phyloP scores from a whole-genome alignment of 2,113 vertebrate species.

The Platichthys stellatus region DNA sequence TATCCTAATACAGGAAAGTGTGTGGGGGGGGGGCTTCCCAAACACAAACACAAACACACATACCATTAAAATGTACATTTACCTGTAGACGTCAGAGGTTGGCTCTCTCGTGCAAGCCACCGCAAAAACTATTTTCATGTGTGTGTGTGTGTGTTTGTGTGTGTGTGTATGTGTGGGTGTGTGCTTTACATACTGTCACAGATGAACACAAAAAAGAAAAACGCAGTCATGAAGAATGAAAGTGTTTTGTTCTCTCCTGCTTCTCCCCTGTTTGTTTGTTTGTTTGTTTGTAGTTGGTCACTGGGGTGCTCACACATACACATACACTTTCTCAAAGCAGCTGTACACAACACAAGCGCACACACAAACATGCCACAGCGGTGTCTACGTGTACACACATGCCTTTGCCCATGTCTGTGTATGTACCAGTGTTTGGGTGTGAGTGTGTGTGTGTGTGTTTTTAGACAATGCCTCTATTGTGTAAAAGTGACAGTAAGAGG shows the following conservation, averaged over 20 bases:
- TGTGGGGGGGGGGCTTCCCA: constrained; percentile 10
- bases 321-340: neutral
- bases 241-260: constrained; percentile 14
- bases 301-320: neutral
- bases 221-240: constrained; percentile 19
- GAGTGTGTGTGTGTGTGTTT: neutral
- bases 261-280: neutral
- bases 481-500: constrained; percentile 18
- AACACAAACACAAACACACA: constrained; percentile 19
- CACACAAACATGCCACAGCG: neutral
- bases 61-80: neutral
- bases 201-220: neutral
- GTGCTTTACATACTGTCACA: neutral
- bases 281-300: constrained; percentile 27
- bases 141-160: neutral
- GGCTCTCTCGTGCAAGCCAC: neutral
- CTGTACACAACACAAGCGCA: too few relatives aligned
- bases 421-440: constrained; percentile 12
- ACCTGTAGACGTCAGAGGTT: neutral
- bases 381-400: neutral
- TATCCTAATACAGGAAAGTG: constrained; percentile 60
- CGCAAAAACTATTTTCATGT: neutral
- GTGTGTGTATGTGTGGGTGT: neutral
- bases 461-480: constrained; percentile 25
- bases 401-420: neutral